A percentile compares a stretch with the other conserved stretches of the same genome.
These are phyloP conservation scores for Rhineura floridana DNA, from an alignment of 2,113 vertebrate genomes.

Conservation along the genomic window DNA sequence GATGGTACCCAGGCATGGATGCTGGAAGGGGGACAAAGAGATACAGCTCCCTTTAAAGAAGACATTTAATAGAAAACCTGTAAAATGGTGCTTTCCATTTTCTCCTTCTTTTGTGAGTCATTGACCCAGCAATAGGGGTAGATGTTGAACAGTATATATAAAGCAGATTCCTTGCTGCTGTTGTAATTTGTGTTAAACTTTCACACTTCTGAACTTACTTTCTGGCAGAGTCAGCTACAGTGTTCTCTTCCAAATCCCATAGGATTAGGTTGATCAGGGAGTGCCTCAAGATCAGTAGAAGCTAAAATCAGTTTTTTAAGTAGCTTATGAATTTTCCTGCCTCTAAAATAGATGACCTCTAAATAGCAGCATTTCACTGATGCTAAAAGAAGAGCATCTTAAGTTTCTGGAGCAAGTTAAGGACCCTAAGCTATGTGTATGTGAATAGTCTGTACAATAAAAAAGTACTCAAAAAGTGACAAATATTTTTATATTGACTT, in stretches of 20 bases:
- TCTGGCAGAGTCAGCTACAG: background rate
- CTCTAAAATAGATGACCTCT: conserved; percentile 24
- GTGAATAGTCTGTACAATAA: background rate
- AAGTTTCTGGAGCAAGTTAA: conserved; percentile 5
- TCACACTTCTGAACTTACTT: background rate
- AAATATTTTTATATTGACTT: background rate
- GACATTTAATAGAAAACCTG: background rate
- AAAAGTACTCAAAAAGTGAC: background rate
- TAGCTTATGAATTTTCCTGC: conserved; percentile 26
- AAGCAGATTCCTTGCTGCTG: background rate
- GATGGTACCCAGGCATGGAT: background rate
- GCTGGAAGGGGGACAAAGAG: background rate
- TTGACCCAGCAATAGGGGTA: too few species aligned
- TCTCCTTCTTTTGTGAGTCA: background rate
- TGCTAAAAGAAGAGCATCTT: background rate
- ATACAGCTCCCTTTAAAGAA: background rate
- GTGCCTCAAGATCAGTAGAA: background rate
- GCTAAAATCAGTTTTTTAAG: conserved; percentile 23
- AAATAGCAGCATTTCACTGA: background rate
- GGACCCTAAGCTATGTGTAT: background rate
- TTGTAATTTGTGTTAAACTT: background rate
- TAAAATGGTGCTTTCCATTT: background rate
- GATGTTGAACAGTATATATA: background rate
- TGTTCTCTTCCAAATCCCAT: background rate
- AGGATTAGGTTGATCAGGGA: background rate